Conservation (phyloP, 2,797 vertebrate genomes). For the Lophotriccus pileatus region DNA sequence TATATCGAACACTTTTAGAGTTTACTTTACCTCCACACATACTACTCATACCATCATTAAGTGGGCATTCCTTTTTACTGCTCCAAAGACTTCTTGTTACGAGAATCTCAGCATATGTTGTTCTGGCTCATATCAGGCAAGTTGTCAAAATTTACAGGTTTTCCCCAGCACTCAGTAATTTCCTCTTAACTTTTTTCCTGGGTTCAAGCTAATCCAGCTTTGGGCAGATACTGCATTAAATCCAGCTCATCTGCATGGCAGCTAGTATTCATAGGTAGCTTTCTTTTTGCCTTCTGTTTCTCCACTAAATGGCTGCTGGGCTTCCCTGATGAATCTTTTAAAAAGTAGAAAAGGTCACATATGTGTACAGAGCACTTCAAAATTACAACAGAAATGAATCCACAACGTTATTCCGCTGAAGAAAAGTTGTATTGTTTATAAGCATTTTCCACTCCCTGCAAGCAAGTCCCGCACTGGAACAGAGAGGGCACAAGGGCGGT, state of each 20-base stretch:
- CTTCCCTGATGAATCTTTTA: background rate
- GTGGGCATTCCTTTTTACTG: background rate
- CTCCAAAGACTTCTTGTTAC: background rate
- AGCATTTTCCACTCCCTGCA: background rate
- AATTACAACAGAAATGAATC: background rate
- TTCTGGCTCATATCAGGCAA: background rate
- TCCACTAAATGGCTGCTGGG: background rate
- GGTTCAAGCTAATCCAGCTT: background rate
- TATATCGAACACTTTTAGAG: background rate
- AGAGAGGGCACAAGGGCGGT: background rate
- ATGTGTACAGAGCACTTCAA: background rate
- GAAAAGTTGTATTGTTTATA: background rate
- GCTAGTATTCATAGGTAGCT: background rate
- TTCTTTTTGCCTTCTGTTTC: background rate
- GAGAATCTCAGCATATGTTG: background rate
- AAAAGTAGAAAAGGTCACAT: background rate
- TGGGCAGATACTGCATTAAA: background rate
- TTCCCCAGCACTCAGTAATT: background rate
- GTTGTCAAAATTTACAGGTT: background rate
- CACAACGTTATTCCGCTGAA: background rate
- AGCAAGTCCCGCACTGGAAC: background rate
- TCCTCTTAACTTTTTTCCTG: background rate
- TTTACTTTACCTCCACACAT: background rate
- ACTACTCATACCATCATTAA: background rate
- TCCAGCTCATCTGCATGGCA: background rate